Base-by-base conservation (phyloP, 2,113 vertebrate species). In the Sinocyclocheilus anophthalmus region DNA sequence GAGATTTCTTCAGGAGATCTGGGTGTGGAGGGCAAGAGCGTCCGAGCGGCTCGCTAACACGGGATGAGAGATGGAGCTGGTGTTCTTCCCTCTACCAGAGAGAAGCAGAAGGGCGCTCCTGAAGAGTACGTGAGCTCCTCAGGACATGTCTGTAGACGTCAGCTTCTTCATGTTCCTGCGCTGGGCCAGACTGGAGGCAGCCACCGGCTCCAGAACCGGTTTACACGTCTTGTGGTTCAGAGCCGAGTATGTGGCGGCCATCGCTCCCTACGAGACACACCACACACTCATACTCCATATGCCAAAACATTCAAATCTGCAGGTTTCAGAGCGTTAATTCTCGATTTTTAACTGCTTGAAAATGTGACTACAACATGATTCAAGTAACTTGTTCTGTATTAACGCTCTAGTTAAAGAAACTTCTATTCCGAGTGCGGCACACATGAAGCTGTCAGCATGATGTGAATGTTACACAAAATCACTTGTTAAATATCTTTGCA, bases 131-230 rank as follows among this genome's bases (percentile, higher is more conserved):
- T 13, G 10, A 30, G 55, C 18, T 30, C 39, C 12, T 76, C 87
- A 88, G 96, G 97, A 99, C 93, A 99, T 96, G 95, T 97, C 98
- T 87, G 97, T 98, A 87, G 97, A 98, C 79, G 97, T 97, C 94
- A 96, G 94, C 87, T 99, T 99, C 96, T 99, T 99, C 97, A 99
- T 97, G 93, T 96, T 97, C 90, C 97, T 95, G 90, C 97, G 94
- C 93, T 99, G 97, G 93, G 98, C 97, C 94, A 99, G 94, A 91
- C 96, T 96, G 82, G 98, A 99, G 65, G 98, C 96, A 70, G 97
- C 97, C 88, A 99, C 97, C 42, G 98, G 98, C 91, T 99, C 98
- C 88, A 99, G 91, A 89, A 99, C 93, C 37, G 98, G 97, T 92
- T 98, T 97, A 93, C 96, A 97, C 5, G 96, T 96, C 94, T 97